Evolutionary conservation across 1,140 invertebrate genomes (phyloP), one percentile per base, ranked within the genome.

Genomic region (Eurosta solidaginis): DNA sequence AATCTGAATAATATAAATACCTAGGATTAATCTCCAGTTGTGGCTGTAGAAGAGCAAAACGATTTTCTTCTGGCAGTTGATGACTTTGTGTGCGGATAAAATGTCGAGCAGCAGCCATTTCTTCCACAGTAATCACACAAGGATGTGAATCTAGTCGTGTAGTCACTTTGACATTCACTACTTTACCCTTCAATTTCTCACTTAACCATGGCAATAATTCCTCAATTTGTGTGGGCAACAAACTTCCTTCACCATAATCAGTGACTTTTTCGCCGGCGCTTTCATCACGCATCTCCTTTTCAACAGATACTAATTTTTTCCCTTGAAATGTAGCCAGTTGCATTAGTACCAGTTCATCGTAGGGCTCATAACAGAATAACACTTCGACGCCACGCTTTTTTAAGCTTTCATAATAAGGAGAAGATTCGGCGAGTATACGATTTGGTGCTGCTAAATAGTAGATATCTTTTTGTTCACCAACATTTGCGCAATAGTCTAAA

Each of bases 91-190:
- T 97, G 63, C 94, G 91, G 77, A 99, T 93, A 83, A 99, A 98
- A 88, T 99, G 97, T 78, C 97, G 89, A 0, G 97, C 97, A 10
- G 96, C 95, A 1, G 95, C 96, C 96, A 99, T 98, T 88, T 99
- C 97, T 82, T 96, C 94, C 0, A 98, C 95, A 1, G 96, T 97
- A 0, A 99, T 92, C 1, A 98, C 94, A 87, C 96, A 98, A 0
- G 97, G 97, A 90, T 99, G 96, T 1, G 92, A 91, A 78, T 96
- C 95, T 20, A 98, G 88, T 44, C 94, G 92, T 33, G 92, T 92
- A 1, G 96, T 98, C 1, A 95, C 90, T 88, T 93, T 95, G 2
- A 96, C 92, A 54, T 92, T 92, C 33, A 92, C 90, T 1, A 96
- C 95, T 89, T 95, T 96, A 1, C 93, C 93, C 9, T 91, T 88